Evolutionary conservation across 2,113 vertebrate genomes (phyloP).

Genomic region (Acrocephalus kingi): DNA sequence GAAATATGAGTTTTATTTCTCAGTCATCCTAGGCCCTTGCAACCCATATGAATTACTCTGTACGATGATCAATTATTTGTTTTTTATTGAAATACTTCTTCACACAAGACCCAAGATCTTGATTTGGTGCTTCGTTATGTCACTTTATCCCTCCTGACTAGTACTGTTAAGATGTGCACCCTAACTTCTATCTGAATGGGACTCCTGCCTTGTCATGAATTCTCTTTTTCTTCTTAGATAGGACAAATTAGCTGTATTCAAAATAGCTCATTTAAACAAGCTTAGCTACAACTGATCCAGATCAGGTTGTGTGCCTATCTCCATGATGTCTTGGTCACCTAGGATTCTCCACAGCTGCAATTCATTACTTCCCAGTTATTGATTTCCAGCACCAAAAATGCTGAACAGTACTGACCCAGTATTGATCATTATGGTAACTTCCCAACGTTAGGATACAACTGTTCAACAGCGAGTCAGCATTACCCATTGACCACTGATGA

Average conservation of each 20-base stretch:
- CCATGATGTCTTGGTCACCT: accelerated
- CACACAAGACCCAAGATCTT: neutral
- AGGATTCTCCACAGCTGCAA: neutral
- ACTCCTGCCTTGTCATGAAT: neutral
- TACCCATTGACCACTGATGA: neutral
- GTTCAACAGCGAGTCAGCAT: neutral
- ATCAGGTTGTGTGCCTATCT: neutral
- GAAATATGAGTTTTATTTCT: neutral
- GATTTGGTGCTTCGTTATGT: neutral
- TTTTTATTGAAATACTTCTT: neutral
- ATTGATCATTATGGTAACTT: neutral
- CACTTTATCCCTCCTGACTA: neutral
- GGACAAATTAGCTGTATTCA: neutral
- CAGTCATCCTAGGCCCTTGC: neutral
- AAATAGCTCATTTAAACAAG: neutral
- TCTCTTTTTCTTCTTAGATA: neutral
- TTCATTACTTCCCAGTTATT: neutral
- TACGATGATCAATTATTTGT: neutral
- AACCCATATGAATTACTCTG: neutral
- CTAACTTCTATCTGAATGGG: neutral
- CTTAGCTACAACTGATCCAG: neutral
- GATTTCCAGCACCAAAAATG: neutral
- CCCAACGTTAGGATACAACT: neutral
- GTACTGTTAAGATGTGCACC: neutral
- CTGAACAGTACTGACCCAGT: neutral